These are phyloP conservation scores for Condylura cristata DNA, from an alignment of 2,113 vertebrate species.

Conservation along the genomic window DNA sequence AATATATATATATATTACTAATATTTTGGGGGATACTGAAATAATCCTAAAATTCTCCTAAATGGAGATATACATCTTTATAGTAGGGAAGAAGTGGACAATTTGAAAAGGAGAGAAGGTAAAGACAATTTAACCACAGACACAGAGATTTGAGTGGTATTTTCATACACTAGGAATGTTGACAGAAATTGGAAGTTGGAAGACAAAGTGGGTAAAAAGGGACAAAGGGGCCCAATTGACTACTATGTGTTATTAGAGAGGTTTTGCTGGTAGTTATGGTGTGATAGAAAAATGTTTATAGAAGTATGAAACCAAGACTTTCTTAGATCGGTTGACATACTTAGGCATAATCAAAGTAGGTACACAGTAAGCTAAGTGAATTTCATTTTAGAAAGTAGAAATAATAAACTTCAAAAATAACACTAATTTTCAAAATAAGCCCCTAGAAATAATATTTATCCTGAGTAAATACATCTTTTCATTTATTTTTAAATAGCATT, in stretches of 20 bases:
- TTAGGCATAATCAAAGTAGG: not conserved
- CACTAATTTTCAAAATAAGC: not conserved
- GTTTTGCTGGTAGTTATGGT: too few relatives aligned
- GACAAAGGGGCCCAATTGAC: too few relatives aligned
- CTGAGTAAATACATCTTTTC: not conserved
- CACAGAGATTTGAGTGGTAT: not conserved
- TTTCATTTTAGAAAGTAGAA: not conserved
- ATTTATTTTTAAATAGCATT: not conserved
- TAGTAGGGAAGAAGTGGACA: not conserved
- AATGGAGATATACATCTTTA: not conserved
- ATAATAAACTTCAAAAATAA: not conserved
- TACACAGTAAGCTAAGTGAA: not conserved
- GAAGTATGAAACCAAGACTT: not conserved
- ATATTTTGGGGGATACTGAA: rapidly evolving
- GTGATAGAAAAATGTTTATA: too few relatives aligned
- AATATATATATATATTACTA: too few relatives aligned
- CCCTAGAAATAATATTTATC: not conserved
- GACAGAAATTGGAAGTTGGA: not conserved
- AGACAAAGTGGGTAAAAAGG: not conserved
- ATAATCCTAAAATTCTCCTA: not conserved
- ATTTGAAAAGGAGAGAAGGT: not conserved
- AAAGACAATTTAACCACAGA: not conserved
- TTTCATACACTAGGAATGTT: not conserved
- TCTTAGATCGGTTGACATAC: not conserved
- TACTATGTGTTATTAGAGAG: too few relatives aligned